Evolutionary conservation across 2,888 invertebrate genomes (phyloP).

Genomic region (Lacanobia oleracea): DNA sequence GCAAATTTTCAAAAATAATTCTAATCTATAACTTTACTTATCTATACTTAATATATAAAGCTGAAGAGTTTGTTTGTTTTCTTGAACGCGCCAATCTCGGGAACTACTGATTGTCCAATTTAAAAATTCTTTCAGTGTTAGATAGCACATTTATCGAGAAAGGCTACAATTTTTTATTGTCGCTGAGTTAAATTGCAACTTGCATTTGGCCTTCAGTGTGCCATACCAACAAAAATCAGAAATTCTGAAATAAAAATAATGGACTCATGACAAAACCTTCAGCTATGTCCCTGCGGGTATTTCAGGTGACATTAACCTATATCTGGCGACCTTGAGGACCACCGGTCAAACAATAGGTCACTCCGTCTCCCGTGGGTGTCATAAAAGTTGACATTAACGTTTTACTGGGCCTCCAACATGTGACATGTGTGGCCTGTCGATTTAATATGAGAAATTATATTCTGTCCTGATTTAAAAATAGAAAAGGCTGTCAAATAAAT

Average conservation of each 20-base stretch:
- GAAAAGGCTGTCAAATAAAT: too few relatives aligned
- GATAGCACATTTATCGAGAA: too few relatives aligned
- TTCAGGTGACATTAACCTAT: conserved; percentile 39
- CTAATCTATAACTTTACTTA: too few relatives aligned
- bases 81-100: too few relatives aligned
- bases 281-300: conserved; percentile 2
- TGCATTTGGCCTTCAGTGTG: too few relatives aligned
- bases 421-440: conserved; percentile 6
- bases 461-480: background rate
- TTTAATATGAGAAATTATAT: conserved; percentile 10
- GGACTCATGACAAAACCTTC: conserved; percentile 15
- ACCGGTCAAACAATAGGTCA: conserved; percentile 49
- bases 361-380: conserved; percentile 30
- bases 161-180: too few relatives aligned
- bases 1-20: too few relatives aligned
- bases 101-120: too few relatives aligned
- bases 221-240: background rate
- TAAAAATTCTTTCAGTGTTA: too few relatives aligned
- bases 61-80: too few relatives aligned
- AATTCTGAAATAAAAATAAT: conserved; percentile 15
- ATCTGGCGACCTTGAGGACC: conserved; percentile 39
- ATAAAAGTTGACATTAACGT: conserved; percentile 52
- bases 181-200: too few relatives aligned
- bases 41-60: too few relatives aligned
- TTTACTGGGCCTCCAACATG: conserved; percentile 21